These are phyloP conservation scores for Anolis carolinensis DNA, from an alignment of 2,113 vertebrate species.

Conservation along the genomic window DNA sequence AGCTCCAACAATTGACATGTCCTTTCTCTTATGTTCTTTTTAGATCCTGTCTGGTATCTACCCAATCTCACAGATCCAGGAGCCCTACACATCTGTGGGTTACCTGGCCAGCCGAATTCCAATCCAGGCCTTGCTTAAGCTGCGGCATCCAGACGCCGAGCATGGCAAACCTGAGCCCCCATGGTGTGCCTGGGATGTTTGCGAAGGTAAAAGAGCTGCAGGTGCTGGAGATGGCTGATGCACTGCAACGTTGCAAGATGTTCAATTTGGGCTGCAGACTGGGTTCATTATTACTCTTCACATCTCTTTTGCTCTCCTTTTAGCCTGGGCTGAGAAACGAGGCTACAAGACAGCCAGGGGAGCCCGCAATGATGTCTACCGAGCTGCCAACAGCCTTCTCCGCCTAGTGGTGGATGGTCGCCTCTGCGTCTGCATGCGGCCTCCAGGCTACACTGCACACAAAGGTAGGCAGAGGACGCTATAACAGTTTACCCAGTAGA, in stretches of 20 bases:
- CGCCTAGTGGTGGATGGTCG: conserved; percentile 86
- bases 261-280: too few species aligned
- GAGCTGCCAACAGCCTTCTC: conserved; percentile 89
- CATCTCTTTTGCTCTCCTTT: not conserved
- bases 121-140: conserved; percentile 79
- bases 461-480: conserved; percentile 74
- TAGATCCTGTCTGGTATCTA: conserved; percentile 90
- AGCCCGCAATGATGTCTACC: conserved; percentile 86
- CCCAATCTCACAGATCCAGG: conserved; percentile 90
- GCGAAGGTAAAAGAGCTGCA: conserved; percentile 79
- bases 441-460: conserved; percentile 81
- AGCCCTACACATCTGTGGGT: conserved; percentile 89
- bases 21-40: not conserved
- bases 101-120: conserved; percentile 85
- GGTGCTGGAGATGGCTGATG: not conserved
- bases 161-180: conserved; percentile 53
- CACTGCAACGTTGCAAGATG: too few species aligned
- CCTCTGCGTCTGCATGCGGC: conserved; percentile 84
- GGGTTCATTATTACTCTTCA: too few species aligned
- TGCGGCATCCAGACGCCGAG: conserved; percentile 76
- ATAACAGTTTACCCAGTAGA: not conserved
- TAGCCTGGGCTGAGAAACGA: conserved; percentile 90
- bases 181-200: conserved; percentile 89
- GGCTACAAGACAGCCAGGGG: conserved; percentile 90
- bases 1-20: too few species aligned